These are phyloP conservation scores for Paedocypris micromegethes DNA, from an alignment of 2,797 vertebrate genomes.

Conservation along the genomic window DNA sequence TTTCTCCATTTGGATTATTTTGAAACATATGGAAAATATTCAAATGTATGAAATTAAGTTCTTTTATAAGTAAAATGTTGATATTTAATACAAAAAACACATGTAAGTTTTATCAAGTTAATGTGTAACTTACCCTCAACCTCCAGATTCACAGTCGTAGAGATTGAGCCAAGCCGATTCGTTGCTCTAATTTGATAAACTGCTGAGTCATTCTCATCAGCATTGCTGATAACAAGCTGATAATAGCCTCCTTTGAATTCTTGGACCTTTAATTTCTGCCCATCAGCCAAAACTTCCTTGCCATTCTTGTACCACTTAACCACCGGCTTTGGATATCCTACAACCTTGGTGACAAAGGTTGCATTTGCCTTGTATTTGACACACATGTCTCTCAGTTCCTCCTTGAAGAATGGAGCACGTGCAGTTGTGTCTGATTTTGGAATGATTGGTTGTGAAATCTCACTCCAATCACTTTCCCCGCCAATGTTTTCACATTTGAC, in stretches of 20 bases:
- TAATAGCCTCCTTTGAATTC: conserved; percentile 98
- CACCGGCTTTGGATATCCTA: conserved; percentile 87
- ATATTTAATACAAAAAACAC: too few species aligned
- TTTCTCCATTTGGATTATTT: too few species aligned
- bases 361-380: conserved; percentile 91
- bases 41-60: too few species aligned
- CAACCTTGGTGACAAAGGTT: conserved; percentile 94
- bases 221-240: conserved; percentile 84
- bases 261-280: conserved; percentile 88
- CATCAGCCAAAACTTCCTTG: conserved; percentile 93
- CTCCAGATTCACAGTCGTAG: conserved; percentile 87
- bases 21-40: too few species aligned
- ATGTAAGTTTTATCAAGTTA: too few species aligned
- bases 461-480: conserved; percentile 97
- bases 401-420: conserved; percentile 88
- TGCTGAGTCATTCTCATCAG: conserved; percentile 84
- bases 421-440: conserved; percentile 87
- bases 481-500: conserved; percentile 97
- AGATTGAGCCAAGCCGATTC: conserved; percentile 92
- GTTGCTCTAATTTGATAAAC: conserved; percentile 97
- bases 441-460: conserved; percentile 81
- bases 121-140: conserved; percentile 82
- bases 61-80: too few species aligned
- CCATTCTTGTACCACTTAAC: conserved; percentile 96
- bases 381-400: conserved; percentile 92